These are phyloP conservation scores for Trichomalopsis sarcophagae DNA, from an alignment of 1,140 invertebrate species.

Conservation along the genomic window DNA sequence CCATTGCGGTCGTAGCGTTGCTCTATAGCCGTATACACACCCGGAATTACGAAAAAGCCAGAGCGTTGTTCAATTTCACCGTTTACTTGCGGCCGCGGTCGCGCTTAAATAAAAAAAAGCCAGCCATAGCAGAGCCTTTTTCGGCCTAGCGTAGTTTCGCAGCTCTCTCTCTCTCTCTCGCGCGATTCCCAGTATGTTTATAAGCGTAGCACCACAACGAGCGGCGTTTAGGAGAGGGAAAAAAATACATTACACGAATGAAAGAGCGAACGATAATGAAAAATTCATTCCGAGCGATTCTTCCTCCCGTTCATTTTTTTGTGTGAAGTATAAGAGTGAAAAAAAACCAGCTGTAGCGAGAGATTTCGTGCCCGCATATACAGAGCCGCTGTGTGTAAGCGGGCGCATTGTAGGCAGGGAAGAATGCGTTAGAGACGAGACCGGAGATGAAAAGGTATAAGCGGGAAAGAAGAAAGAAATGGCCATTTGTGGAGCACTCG, in stretches of 20 bases:
- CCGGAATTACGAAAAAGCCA: constrained; percentile 30
- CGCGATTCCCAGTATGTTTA: too few species aligned
- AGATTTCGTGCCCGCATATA: constrained; percentile 38
- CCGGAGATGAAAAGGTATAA: constrained; percentile 36
- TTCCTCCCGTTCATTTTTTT: constrained; percentile 13
- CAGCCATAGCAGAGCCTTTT: constrained; percentile 41
- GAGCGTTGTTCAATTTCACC: constrained; percentile 27
- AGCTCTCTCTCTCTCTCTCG: neutral
- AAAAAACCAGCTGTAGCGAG: constrained; percentile 1
- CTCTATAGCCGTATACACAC: constrained; percentile 1
- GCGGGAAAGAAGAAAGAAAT: constrained; percentile 25
- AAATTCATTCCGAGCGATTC: constrained; percentile 14
- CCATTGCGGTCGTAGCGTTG: constrained; percentile 38
- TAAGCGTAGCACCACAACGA: too few species aligned
- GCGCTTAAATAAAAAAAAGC: constrained; percentile 11
- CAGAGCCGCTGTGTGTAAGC: neutral
- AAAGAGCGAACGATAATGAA: neutral
- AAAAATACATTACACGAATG: neutral
- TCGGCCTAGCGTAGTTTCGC: neutral
- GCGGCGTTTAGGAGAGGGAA: neutral
- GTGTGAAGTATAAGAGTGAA: neutral
- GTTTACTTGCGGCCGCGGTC: constrained; percentile 27
- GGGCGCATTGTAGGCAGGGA: constrained; percentile 30
- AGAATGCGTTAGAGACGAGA: constrained; percentile 36
- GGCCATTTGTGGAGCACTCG: constrained; percentile 16